These are phyloP conservation scores for Schizopygopsis malacanthus DNA, from an alignment of 2,797 vertebrate genomes.

Conservation along the genomic window DNA sequence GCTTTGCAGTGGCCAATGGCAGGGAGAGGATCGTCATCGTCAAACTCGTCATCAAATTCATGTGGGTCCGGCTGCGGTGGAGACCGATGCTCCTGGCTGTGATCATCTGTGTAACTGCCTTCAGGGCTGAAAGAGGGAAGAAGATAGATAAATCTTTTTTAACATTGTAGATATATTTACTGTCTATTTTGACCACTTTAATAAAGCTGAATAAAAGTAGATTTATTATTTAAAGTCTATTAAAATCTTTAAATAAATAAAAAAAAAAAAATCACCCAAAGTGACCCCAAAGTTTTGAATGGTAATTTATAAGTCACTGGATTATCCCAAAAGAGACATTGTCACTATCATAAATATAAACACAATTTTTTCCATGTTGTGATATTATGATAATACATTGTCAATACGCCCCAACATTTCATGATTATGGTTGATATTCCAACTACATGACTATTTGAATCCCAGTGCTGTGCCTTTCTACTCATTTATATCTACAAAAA, in stretches of 20 bases:
- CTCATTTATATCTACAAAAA: neutral
- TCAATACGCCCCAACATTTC: neutral
- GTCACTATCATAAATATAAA: neutral
- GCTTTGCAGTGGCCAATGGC: conserved; percentile 98
- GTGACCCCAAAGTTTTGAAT: neutral
- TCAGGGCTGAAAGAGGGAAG: conserved; percentile 82
- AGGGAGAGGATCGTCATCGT: conserved; percentile 95
- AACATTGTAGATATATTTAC: neutral
- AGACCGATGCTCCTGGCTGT: conserved; percentile 90
- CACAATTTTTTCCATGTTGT: neutral
- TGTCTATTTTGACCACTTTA: neutral
- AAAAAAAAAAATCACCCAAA: no score
- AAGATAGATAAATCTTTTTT: neutral
- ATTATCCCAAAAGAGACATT: neutral
- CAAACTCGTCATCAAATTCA: conserved; percentile 97
- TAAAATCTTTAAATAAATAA: no score
- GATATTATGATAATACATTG: neutral
- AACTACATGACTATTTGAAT: neutral
- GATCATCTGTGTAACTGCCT: conserved; percentile 96
- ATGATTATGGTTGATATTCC: neutral
- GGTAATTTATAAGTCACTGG: neutral
- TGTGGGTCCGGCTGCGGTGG: conserved; percentile 84
- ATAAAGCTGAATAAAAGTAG: neutral
- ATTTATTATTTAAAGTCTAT: no score
- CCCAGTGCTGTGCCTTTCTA: neutral